phyloP scores from a whole-genome alignment of 2,888 invertebrate species.

The Caenorhabditis sp. region DNA sequence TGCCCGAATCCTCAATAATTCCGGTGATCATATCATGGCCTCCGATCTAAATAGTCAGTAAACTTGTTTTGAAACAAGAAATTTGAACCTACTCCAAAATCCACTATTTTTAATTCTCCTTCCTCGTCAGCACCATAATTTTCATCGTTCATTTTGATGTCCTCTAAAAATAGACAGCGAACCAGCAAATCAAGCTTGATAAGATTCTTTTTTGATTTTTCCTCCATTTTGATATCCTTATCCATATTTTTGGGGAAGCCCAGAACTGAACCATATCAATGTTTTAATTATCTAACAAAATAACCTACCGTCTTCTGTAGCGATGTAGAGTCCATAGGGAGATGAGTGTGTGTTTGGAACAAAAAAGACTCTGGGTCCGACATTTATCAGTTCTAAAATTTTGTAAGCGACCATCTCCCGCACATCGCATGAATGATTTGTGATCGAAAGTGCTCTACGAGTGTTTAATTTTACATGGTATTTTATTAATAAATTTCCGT shows the following conservation, averaged over 20 bases:
- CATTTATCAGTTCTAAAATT: neutral
- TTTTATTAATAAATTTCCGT: too few relatives aligned
- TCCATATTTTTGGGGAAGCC: too few relatives aligned
- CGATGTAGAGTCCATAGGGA: too few relatives aligned
- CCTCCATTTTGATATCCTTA: too few relatives aligned
- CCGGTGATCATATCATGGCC: neutral
- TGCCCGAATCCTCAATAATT: too few relatives aligned
- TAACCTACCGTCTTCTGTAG: too few relatives aligned
- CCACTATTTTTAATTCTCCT: slow-evolving; percentile 2
- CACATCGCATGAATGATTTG: neutral
- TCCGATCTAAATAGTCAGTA: slow-evolving; percentile 4
- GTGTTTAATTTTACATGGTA: too few relatives aligned
- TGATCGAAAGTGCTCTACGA: neutral
- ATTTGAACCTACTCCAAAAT: slow-evolving; percentile 7
- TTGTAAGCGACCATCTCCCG: slow-evolving; percentile 1
- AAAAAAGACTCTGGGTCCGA: slow-evolving; percentile 6
- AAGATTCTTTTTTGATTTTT: too few relatives aligned
- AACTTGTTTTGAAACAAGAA: slow-evolving; percentile 3
- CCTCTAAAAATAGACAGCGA: neutral
- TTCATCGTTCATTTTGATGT: neutral
- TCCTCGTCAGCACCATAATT: slow-evolving; percentile 6
- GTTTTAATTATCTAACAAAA: too few relatives aligned
- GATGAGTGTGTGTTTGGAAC: neutral
- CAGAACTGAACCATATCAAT: too few relatives aligned
- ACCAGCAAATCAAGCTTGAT: too few relatives aligned